These are phyloP conservation scores for Grapholita molesta DNA, from an alignment of 1,140 invertebrate species.

Conservation along the genomic window DNA sequence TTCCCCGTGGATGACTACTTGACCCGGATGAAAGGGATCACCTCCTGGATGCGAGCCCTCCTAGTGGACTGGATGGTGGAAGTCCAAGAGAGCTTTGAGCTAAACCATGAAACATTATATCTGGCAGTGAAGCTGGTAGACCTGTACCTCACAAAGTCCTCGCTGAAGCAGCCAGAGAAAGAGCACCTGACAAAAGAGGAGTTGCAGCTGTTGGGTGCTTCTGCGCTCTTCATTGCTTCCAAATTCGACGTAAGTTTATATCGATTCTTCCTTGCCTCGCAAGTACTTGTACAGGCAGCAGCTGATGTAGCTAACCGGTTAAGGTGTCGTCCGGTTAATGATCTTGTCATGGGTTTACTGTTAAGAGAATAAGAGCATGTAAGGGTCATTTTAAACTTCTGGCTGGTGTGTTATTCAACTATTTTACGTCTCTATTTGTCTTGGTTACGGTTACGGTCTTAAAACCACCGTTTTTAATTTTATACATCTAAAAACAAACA, in stretches of 20 bases:
- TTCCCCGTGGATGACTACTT: slow-evolving; percentile 92
- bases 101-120: slow-evolving; percentile 99
- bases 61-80: slow-evolving; percentile 99
- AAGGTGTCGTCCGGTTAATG: no score
- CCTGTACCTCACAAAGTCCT: slow-evolving; percentile 85
- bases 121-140: slow-evolving; percentile 97
- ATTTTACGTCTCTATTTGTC: no score
- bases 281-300: no score
- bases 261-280: not conserved
- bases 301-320: no score
- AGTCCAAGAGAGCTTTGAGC: slow-evolving; percentile 97
- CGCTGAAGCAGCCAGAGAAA: slow-evolving; percentile 60
- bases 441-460: no score
- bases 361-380: no score
- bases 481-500: no score
- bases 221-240: slow-evolving; percentile 94
- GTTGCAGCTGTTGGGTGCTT: slow-evolving; percentile 94
- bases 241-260: slow-evolving; percentile 95
- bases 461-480: no score
- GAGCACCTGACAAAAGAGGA: slow-evolving; percentile 84
- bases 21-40: slow-evolving; percentile 85
- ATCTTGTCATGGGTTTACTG: no score
- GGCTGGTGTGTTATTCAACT: no score
- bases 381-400: no score
- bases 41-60: slow-evolving; percentile 92